Conservation (phyloP, 2,888 invertebrate species). For the Liposcelis brunnea region DNA sequence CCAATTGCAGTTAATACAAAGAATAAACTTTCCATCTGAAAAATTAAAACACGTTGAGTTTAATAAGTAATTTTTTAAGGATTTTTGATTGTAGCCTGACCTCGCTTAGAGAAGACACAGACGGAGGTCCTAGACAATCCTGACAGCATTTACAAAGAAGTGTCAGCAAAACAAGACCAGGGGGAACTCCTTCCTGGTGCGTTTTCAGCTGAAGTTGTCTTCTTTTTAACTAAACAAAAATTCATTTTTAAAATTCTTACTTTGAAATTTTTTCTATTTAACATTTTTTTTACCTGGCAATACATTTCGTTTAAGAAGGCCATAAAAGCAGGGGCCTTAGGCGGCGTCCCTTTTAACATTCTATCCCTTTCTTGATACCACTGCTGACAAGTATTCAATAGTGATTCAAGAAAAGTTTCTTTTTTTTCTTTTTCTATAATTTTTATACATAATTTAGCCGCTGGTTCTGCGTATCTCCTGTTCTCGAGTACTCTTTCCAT, state of each 20-base stretch:
- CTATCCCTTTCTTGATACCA: conserved; percentile 74
- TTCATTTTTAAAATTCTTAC: neutral
- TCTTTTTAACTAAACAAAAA: conserved; percentile 42
- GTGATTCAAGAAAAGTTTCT: conserved; percentile 75
- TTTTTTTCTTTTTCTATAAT: conserved; percentile 76
- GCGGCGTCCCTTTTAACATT: conserved; percentile 41
- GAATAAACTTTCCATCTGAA: conserved; percentile 71
- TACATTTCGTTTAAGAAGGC: conserved; percentile 83
- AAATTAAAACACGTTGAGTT: conserved; percentile 6
- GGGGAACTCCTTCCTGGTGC: conserved; percentile 40
- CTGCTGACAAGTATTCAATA: conserved; percentile 77
- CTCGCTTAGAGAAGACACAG: conserved; percentile 60
- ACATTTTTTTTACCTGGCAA: conserved; percentile 35
- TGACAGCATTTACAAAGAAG: conserved; percentile 79
- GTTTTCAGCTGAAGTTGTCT: conserved; percentile 39
- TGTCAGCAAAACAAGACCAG: conserved; percentile 59
- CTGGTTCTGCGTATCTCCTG: conserved; percentile 59
- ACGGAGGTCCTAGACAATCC: conserved; percentile 64
- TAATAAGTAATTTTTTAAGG: conserved; percentile 3
- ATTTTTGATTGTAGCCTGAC: conserved; percentile 28
- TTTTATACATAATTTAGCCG: conserved; percentile 68
- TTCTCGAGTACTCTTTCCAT: conserved; percentile 68
- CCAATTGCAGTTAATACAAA: conserved; percentile 79
- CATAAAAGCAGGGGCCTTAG: conserved; percentile 64
- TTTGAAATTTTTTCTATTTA: neutral